Percentiles rank a stretch among this genome's conserved stretches.
Evolutionary conservation across 1,140 invertebrate genomes (phyloP).

Genomic region (Pogonus chalceus): DNA sequence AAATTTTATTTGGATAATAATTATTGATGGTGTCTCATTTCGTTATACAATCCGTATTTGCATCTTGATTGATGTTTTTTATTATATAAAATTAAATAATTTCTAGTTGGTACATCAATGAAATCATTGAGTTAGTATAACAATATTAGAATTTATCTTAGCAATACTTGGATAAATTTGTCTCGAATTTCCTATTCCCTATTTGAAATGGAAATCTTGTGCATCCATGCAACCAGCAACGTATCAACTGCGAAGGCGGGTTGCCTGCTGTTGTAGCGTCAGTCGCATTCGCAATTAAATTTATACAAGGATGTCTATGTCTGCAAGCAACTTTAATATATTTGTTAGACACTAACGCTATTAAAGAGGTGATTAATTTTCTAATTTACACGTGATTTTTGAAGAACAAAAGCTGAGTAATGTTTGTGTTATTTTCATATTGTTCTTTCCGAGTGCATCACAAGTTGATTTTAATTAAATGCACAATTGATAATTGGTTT

Average conservation of each 20-base stretch:
- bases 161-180: too few relatives aligned
- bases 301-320: background rate
- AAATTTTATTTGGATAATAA: too few relatives aligned
- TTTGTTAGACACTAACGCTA: background rate
- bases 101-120: too few relatives aligned
- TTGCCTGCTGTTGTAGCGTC: background rate
- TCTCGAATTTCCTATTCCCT: background rate
- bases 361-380: slow-evolving; percentile 6
- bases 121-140: too few relatives aligned
- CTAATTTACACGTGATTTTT: slow-evolving; percentile 1
- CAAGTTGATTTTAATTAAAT: too few relatives aligned
- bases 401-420: background rate
- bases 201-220: background rate
- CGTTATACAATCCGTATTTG: too few relatives aligned
- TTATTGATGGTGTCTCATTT: too few relatives aligned
- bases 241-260: background rate
- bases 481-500: too few relatives aligned
- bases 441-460: too few relatives aligned
- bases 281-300: slow-evolving; percentile 2
- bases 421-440: background rate
- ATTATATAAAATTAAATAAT: too few relatives aligned
- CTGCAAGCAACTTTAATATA: background rate
- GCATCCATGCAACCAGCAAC: background rate
- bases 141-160: too few relatives aligned
- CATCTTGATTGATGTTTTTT: too few relatives aligned